Percentiles rank a stretch among this genome's conserved stretches.
Conservation (phyloP, 2,888 invertebrate species). For the Crioceris asparagi region DNA sequence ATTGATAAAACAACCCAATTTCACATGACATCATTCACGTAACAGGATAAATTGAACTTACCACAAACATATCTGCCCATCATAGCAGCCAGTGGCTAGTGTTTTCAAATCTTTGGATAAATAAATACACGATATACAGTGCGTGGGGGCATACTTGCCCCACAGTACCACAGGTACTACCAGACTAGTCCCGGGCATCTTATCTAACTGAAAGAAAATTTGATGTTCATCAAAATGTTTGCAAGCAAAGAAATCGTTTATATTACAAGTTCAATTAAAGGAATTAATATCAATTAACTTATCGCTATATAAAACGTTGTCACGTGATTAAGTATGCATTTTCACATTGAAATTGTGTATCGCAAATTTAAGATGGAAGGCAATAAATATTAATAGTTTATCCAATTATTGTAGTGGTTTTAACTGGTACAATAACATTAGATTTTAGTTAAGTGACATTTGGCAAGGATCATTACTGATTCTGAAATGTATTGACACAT, state of each 20-base stretch:
- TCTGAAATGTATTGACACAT: constrained; percentile 13
- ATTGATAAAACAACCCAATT: too few species aligned
- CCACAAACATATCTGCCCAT: constrained; percentile 98
- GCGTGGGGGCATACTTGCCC: constrained; percentile 94
- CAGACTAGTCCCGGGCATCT: constrained; percentile 74
- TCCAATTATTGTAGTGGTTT: constrained; percentile 19
- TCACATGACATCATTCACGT: too few species aligned
- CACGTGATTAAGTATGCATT: constrained; percentile 17
- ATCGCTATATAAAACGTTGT: constrained; percentile 14
- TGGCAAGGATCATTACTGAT: constrained; percentile 12
- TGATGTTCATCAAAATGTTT: background rate
- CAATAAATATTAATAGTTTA: constrained; percentile 12
- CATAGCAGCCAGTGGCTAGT: constrained; percentile 92
- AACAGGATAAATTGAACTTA: too few species aligned
- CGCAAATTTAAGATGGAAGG: constrained; percentile 12
- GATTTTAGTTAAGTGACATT: constrained; percentile 15
- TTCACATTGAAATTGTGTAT: constrained; percentile 9
- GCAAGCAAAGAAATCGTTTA: background rate
- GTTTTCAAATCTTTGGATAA: constrained; percentile 86
- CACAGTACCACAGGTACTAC: constrained; percentile 96
- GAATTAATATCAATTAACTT: constrained; percentile 29
- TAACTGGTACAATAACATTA: constrained; percentile 20
- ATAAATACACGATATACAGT: constrained; percentile 90
- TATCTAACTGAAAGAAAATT: constrained; percentile 15
- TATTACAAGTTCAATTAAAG: constrained; percentile 14